Conservation (phyloP, 2,113 vertebrate species). For the Hiodon tergisus region DNA sequence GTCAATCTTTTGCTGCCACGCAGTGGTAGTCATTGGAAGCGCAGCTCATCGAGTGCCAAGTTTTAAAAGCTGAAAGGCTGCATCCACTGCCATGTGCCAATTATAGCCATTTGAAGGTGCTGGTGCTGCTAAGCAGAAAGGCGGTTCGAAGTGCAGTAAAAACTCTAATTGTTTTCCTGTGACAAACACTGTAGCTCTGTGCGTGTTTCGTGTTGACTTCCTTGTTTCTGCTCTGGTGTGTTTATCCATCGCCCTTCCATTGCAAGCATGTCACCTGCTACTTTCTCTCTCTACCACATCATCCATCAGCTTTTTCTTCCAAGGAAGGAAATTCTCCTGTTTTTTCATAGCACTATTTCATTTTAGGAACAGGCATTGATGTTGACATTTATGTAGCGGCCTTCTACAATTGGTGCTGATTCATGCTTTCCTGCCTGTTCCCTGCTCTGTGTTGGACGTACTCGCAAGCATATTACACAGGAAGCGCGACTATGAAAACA, state of each 20-base stretch:
- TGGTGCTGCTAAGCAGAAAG: no score
- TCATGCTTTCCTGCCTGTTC: neutral
- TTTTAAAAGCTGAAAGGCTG: neutral
- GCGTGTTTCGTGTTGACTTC: no score
- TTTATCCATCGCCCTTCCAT: no score
- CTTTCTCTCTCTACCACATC: no score
- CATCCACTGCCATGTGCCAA: neutral
- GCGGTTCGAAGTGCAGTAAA: no score
- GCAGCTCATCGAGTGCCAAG: constrained; percentile 2
- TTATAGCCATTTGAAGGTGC: neutral
- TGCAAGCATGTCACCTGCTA: no score
- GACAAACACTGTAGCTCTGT: no score
- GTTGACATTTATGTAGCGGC: neutral
- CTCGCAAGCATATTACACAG: neutral
- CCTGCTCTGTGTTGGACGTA: neutral
- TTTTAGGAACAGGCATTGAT: neutral
- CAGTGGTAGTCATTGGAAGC: constrained; percentile 13
- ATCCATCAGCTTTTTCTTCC: no score
- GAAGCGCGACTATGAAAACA: neutral
- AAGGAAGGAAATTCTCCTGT: no score
- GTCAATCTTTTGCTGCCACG: constrained; percentile 17
- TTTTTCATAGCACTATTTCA: neutral
- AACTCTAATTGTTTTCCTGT: no score
- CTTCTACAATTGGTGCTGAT: neutral
- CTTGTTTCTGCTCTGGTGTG: no score